A percentile compares a stretch with the other conserved stretches of the same genome.
Conservation (phyloP, 1,140 invertebrate genomes). For the Myzus persicae region DNA sequence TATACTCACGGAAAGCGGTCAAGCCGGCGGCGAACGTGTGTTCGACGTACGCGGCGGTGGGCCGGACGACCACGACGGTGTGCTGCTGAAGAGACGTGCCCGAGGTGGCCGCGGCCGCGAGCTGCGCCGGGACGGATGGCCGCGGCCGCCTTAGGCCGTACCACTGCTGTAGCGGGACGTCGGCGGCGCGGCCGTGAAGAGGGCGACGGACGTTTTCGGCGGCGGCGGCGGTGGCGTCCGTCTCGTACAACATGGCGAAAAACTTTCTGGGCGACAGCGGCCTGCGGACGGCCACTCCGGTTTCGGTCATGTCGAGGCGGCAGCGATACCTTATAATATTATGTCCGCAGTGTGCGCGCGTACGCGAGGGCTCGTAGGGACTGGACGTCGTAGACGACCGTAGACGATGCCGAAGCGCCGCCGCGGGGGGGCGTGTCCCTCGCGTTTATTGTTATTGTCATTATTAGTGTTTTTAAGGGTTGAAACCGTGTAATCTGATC, state of each 20-base stretch:
- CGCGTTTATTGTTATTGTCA: not conserved
- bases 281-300: constrained; percentile 41
- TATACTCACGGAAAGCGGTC: constrained; percentile 49
- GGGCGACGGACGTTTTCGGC: not conserved
- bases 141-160: not conserved
- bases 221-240: not conserved
- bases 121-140: not conserved
- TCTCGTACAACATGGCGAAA: constrained; percentile 54
- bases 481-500: not conserved
- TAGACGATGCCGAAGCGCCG: not conserved
- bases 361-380: not conserved
- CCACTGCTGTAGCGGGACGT: not conserved
- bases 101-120: not conserved
- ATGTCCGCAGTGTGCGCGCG: not conserved
- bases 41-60: constrained; percentile 31
- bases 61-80: constrained; percentile 28
- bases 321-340: not conserved
- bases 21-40: constrained; percentile 37
- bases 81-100: not conserved
- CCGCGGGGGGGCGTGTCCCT: not conserved
- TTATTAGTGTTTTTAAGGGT: constrained; percentile 1
- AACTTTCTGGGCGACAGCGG: constrained; percentile 49
- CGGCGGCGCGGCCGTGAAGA: not conserved
- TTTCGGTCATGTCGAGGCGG: not conserved
- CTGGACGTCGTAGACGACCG: not conserved